Conservation (phyloP, 2,888 invertebrate genomes). For the Macrophya alboannulata region DNA sequence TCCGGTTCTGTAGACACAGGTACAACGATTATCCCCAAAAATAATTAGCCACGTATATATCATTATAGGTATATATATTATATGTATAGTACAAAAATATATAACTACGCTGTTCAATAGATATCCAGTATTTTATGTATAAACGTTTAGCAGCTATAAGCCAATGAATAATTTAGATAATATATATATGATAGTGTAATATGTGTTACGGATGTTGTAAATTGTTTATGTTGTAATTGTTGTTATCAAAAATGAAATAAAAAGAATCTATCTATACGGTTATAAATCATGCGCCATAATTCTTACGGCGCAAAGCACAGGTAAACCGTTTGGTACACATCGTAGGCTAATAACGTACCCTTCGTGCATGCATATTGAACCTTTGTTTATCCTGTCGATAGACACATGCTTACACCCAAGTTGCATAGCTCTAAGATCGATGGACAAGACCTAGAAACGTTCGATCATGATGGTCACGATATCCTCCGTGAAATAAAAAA, state of each 20-base stretch:
- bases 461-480: not conserved
- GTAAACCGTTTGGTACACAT: not conserved
- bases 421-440: not conserved
- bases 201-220: too few species aligned
- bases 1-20: slow-evolving; percentile 69
- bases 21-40: not conserved
- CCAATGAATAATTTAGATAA: not conserved
- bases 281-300: not conserved
- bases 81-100: not conserved
- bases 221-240: too few species aligned
- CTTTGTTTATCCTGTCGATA: slow-evolving; percentile 2
- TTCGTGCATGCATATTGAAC: not conserved
- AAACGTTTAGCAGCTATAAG: not conserved
- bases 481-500: not conserved
- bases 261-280: not conserved
- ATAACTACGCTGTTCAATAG: too few species aligned
- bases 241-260: not conserved
- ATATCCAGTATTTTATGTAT: too few species aligned
- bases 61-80: not conserved
- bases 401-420: too few species aligned
- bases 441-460: not conserved
- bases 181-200: too few species aligned
- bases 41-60: not conserved
- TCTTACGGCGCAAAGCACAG: not conserved
- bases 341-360: not conserved